Evolutionary conservation across 2,888 invertebrate genomes (phyloP), one percentile per base, ranked within the genome.

Genomic region (Cryptus armator): DNA sequence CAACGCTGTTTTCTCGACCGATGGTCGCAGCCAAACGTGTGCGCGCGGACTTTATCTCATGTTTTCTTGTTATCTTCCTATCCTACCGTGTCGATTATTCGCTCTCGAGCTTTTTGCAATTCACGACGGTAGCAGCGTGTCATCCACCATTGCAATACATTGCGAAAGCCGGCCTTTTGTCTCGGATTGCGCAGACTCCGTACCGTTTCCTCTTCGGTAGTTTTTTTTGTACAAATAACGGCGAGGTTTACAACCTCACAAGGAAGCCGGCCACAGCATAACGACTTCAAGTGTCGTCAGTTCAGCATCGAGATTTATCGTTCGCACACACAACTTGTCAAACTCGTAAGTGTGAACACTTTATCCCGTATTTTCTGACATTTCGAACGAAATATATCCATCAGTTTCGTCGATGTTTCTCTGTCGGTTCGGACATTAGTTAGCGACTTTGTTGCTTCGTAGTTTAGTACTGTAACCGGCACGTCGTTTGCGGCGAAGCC

Each of bases 101-200:
- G 32, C 1, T 6, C 59, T 2, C 59, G 14, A 32, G n/a, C 59
- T 32, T 62, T 14, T 37, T 37, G 29, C 59, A 32, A 62, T 62
- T 9, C 19, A 62, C 29, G 14, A 32, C 29, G 32, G 14, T n/a
- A 29, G 59, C 59, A 29, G 59, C 59, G 59, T 24, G 10, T 24
- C 29, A 59, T 59, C 24, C 24, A 3, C 4, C 12, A 12, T 19
- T 12, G 1, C 48, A 0, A 48, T 14, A n/a, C 14, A 14, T 29
- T 29, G 24, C 46, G 6, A 62, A 29, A 74, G 32, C 74, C 74
- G 62, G 59, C 62, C 37, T 29, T 16, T 74, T 74, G 29, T 59
- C 62, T 62, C 59, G 62, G 44, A 59, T 62, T 29, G 59, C 59
- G 59, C 59, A 62, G 59, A 62, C 59, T 62, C 59, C 7, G 59